Evolutionary conservation across 2,888 invertebrate genomes (phyloP).

Genomic region (Eupeodes luniger): DNA sequence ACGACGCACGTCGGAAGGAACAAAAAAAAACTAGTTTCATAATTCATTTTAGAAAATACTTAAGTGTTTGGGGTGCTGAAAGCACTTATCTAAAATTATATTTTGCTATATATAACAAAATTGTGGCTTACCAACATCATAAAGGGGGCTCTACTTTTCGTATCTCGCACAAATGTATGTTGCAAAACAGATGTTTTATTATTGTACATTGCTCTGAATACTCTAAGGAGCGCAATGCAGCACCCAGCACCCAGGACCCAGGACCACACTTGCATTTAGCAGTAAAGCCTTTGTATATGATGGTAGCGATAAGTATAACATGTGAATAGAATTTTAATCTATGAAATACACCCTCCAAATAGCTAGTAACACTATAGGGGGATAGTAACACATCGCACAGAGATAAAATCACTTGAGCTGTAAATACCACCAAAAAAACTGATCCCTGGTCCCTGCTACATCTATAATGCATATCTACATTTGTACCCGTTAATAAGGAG

Average conservation of each 20-base stretch:
- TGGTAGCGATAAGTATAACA: not conserved
- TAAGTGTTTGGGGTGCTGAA: slow-evolving; percentile 10
- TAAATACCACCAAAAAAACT: slow-evolving; percentile 10
- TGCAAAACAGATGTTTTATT: slow-evolving; percentile 73
- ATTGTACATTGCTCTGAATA: slow-evolving; percentile 59
- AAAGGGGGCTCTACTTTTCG: not conserved
- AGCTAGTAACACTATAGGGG: not conserved
- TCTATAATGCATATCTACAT: not conserved
- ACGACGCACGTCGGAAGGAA: too few species aligned
- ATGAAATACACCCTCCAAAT: slow-evolving; percentile 44
- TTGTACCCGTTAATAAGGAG: slow-evolving; percentile 49
- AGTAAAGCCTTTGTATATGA: not conserved
- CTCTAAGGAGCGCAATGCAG: not conserved
- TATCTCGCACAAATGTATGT: slow-evolving; percentile 22
- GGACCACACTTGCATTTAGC: not conserved
- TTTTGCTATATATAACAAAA: slow-evolving; percentile 3
- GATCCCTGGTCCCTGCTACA: slow-evolving; percentile 5
- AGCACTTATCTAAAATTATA: slow-evolving; percentile 22
- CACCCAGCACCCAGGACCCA: too few species aligned
- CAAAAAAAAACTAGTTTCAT: slow-evolving; percentile 3
- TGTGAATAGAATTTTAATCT: slow-evolving; percentile 61
- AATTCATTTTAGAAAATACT: slow-evolving; percentile 14
- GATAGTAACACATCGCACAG: not conserved
- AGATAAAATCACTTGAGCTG: slow-evolving; percentile 48
- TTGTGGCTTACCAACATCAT: slow-evolving; percentile 24